These are phyloP conservation scores for Cetonia aurata DNA, from an alignment of 2,888 invertebrate genomes.

Conservation along the genomic window DNA sequence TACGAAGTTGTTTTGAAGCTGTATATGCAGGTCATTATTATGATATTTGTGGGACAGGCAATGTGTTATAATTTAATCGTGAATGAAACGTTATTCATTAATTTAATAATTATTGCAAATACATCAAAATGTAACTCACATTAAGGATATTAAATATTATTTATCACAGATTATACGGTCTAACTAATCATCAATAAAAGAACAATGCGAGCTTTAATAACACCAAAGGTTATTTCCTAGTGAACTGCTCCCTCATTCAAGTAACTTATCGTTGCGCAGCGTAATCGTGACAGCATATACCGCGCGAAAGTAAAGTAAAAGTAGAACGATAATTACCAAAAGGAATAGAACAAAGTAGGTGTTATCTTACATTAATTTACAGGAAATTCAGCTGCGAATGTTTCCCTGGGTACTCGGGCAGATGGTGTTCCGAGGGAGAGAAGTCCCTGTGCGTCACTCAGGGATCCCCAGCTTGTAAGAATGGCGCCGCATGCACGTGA, in stretches of 20 bases:
- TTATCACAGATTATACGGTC: too few relatives aligned
- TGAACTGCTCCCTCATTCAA: background rate
- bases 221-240: too few relatives aligned
- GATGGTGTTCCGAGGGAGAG: constrained; percentile 84
- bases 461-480: constrained; percentile 78
- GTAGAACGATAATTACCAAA: constrained; percentile 27
- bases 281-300: background rate
- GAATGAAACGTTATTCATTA: too few relatives aligned
- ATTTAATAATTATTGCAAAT: too few relatives aligned
- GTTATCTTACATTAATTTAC: constrained; percentile 58
- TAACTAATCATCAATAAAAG: too few relatives aligned
- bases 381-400: constrained; percentile 86
- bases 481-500: constrained; percentile 90
- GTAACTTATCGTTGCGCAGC: background rate
- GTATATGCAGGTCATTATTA: too few relatives aligned
- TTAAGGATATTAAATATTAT: too few relatives aligned
- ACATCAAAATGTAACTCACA: too few relatives aligned
- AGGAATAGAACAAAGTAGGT: constrained; percentile 23
- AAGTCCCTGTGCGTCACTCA: constrained; percentile 75
- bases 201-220: too few relatives aligned
- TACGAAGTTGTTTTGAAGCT: too few relatives aligned
- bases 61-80: too few relatives aligned
- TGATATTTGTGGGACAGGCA: too few relatives aligned
- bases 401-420: constrained; percentile 84
- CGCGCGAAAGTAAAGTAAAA: constrained; percentile 11